phyloP scores from a whole-genome alignment of 1,140 invertebrate species.

The Drosophila dunni region DNA sequence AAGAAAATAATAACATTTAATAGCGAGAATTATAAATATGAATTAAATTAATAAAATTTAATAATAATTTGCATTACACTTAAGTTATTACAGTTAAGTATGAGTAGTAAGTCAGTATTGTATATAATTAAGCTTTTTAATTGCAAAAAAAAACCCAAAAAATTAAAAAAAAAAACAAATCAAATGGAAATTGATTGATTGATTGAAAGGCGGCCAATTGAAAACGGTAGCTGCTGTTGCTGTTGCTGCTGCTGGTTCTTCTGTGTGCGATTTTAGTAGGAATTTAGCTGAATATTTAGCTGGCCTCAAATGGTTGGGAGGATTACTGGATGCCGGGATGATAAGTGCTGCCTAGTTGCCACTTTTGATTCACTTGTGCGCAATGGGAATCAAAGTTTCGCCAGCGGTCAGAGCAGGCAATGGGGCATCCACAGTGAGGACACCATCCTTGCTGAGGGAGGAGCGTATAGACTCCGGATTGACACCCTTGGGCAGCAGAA shows the following conservation, averaged over 20 bases:
- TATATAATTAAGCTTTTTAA: conserved; percentile 74
- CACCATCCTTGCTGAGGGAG: conserved; percentile 95
- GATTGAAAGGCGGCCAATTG: conserved; percentile 26
- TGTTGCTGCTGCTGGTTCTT: no score
- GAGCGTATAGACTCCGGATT: conserved; percentile 96
- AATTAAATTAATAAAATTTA: conserved; percentile 83
- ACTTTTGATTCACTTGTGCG: conserved; percentile 87
- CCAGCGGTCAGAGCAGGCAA: conserved; percentile 90
- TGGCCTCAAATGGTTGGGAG: no score
- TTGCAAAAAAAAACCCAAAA: conserved; percentile 62
- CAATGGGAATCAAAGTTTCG: conserved; percentile 92
- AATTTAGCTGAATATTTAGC: no score
- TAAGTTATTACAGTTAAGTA: conserved; percentile 75
- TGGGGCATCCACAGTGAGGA: conserved; percentile 96
- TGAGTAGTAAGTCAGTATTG: conserved; percentile 81
- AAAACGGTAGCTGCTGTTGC: conserved; percentile 5
- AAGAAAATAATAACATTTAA: conserved; percentile 77
- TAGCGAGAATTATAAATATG: conserved; percentile 81
- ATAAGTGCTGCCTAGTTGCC: no score
- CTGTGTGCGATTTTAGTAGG: background rate
- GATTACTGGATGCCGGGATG: no score
- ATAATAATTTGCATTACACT: conserved; percentile 81
- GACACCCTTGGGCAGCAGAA: conserved; percentile 96
- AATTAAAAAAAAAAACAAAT: conserved; percentile 22
- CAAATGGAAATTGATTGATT: conserved; percentile 12